Conservation (phyloP, 2,888 invertebrate genomes). For the Microctonus aethiopoides region DNA sequence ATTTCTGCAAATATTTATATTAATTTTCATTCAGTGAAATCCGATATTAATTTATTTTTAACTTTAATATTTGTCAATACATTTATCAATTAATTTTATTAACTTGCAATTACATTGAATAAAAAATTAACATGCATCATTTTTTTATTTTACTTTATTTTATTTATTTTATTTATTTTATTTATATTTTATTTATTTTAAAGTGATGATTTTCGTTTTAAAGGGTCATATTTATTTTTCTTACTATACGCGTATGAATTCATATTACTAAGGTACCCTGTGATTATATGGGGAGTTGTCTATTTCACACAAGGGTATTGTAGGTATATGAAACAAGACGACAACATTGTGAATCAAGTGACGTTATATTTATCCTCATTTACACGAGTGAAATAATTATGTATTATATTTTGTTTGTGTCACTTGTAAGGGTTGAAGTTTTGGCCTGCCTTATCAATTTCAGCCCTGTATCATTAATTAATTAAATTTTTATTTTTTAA, state of each 20-base stretch:
- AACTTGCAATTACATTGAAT: too few relatives aligned
- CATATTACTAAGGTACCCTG: neutral
- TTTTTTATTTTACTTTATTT: too few relatives aligned
- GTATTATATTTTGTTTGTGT: neutral
- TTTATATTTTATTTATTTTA: neutral
- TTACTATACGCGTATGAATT: constrained; percentile 14
- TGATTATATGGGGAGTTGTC: constrained; percentile 24
- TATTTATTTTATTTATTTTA: neutral
- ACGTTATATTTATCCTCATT: neutral
- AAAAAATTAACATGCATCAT: too few relatives aligned
- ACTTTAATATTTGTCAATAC: too few relatives aligned
- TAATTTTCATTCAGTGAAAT: too few relatives aligned
- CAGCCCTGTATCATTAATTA: too few relatives aligned
- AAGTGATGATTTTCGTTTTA: neutral
- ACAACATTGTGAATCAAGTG: neutral
- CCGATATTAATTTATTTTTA: too few relatives aligned
- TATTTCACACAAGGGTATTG: neutral
- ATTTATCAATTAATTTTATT: too few relatives aligned
- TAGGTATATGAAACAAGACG: neutral
- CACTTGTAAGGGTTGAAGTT: too few relatives aligned
- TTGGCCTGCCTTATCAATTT: too few relatives aligned
- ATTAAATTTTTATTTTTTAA: too few relatives aligned
- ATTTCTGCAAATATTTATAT: too few relatives aligned
- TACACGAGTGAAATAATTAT: neutral
- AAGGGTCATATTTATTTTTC: neutral